Percentiles rank a stretch among this genome's conserved stretches.
These are phyloP conservation scores for Lapara coniferarum DNA, from an alignment of 2,888 invertebrate genomes.

Conservation along the genomic window DNA sequence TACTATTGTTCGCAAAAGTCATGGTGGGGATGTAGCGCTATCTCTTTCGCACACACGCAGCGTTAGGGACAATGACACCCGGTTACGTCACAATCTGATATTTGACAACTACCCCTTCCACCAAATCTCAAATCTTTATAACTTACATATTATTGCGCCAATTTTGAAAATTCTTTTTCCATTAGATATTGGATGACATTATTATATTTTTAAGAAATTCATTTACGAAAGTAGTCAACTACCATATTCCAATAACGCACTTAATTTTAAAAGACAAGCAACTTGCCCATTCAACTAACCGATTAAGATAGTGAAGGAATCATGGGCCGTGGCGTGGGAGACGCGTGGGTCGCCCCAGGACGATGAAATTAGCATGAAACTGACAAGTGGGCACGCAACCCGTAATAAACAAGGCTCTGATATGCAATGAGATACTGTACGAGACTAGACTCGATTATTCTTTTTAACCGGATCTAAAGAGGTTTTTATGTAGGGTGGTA, in stretches of 20 bases:
- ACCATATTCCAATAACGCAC: not conserved
- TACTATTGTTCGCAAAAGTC: too few species aligned
- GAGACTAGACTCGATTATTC: not conserved
- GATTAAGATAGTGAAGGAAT: constrained; percentile 37
- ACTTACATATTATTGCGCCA: too few species aligned
- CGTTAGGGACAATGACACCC: too few species aligned
- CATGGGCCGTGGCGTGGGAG: constrained; percentile 49
- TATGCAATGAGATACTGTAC: not conserved
- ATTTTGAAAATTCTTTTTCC: too few species aligned
- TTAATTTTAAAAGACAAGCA: not conserved
- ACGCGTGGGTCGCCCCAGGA: constrained; percentile 44
- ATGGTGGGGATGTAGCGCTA: too few species aligned
- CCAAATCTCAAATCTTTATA: too few species aligned
- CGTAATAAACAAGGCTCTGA: constrained; percentile 30
- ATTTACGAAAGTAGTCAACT: too few species aligned
- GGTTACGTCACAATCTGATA: too few species aligned
- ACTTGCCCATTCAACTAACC: constrained; percentile 4
- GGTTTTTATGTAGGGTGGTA: not conserved
- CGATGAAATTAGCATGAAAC: constrained; percentile 43
- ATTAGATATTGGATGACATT: too few species aligned
- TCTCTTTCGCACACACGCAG: too few species aligned
- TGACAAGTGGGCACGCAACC: constrained; percentile 39
- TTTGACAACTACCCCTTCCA: too few species aligned
- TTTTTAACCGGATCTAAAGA: not conserved
- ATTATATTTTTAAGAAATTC: too few species aligned